phyloP scores from a whole-genome alignment of 2,113 vertebrate species.

The Sisor rabdophorus region DNA sequence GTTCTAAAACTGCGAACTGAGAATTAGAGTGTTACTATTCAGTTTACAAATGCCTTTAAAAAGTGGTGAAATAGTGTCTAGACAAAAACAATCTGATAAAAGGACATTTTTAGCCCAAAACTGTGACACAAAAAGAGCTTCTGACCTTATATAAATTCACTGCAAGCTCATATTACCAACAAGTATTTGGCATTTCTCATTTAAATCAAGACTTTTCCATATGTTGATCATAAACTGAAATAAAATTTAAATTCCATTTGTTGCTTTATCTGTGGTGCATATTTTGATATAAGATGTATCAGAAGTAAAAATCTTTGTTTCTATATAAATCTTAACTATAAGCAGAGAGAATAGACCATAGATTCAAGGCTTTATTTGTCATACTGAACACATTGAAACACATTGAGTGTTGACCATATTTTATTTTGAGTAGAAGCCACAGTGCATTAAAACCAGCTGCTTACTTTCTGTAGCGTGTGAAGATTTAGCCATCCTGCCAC shows the following conservation, averaged over 20 bases:
- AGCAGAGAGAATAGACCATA: not conserved
- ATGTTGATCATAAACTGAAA: not conserved
- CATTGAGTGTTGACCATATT: not conserved
- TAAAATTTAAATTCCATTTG: not conserved
- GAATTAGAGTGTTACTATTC: not conserved
- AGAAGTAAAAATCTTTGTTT: not conserved
- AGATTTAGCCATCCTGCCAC: conserved; percentile 75
- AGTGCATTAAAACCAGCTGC: conserved; percentile 42
- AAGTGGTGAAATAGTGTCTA: not conserved
- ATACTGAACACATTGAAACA: not conserved
- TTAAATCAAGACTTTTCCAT: no score
- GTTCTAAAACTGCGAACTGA: not conserved
- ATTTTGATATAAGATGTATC: not conserved
- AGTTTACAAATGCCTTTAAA: not conserved
- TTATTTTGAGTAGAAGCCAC: not conserved
- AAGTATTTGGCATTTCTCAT: not conserved
- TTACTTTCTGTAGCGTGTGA: conserved; percentile 74
- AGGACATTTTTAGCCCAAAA: not conserved
- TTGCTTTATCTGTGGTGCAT: not conserved
- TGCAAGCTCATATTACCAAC: not conserved
- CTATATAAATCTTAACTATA: not conserved
- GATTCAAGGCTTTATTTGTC: not conserved
- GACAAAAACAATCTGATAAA: not conserved
- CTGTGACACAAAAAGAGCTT: not conserved
- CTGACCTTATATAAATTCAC: not conserved